Conservation (phyloP, 1,140 invertebrate species). For the Drosophila fuyamai region DNA sequence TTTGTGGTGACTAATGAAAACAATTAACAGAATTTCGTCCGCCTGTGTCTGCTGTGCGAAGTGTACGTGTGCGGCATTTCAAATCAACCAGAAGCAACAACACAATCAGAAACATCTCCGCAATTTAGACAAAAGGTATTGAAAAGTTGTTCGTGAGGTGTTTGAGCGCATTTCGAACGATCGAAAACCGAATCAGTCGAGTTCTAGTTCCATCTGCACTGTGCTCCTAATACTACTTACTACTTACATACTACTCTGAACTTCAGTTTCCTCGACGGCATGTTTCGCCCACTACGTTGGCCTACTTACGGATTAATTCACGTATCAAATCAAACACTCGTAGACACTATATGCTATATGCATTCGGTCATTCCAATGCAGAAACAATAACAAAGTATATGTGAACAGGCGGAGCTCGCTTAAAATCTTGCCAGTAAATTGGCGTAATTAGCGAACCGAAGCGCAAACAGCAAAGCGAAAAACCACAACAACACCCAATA, state of each 20-base stretch:
- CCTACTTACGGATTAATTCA: constrained; percentile 14
- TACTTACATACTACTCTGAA: constrained; percentile 15
- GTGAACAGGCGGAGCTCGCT: constrained; percentile 34
- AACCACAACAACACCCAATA: constrained; percentile 17
- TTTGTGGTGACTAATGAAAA: constrained; percentile 67
- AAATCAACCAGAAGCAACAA: constrained; percentile 34
- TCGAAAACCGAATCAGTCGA: constrained; percentile 1
- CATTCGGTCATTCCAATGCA: constrained; percentile 8
- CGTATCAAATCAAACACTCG: constrained; percentile 10
- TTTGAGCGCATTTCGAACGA: constrained; percentile 12
- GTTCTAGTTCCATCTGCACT: not conserved
- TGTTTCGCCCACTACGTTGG: not conserved
- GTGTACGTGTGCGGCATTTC: constrained; percentile 58
- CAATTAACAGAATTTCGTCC: constrained; percentile 71
- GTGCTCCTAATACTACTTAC: not conserved
- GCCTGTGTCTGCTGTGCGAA: constrained; percentile 16
- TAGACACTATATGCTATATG: constrained; percentile 1
- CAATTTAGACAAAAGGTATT: constrained; percentile 29
- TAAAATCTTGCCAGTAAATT: constrained; percentile 65
- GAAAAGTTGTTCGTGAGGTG: constrained; percentile 20
- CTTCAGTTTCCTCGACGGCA: constrained; percentile 7
- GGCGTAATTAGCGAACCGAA: constrained; percentile 63
- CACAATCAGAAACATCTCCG: constrained; percentile 12
- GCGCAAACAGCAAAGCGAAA: constrained; percentile 27
- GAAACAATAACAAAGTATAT: constrained; percentile 38